Conservation (phyloP, 1,140 invertebrate species). For the Macrotrachela quadricornifera region DNA sequence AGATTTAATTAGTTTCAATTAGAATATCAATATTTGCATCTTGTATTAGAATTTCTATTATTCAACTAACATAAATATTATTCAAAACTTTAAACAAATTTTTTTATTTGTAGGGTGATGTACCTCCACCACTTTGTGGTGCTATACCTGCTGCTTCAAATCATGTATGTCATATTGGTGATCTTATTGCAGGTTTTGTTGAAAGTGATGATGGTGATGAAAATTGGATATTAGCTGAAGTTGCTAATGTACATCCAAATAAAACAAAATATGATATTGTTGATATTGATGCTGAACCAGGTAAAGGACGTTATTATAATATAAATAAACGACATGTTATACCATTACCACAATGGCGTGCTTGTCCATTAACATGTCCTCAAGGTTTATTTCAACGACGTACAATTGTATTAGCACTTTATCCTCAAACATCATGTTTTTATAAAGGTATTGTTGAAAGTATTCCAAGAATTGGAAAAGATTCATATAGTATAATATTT, state of each 20-base stretch:
- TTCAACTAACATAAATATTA: too few species aligned
- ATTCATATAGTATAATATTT: constrained; percentile 80
- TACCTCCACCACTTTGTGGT: too few species aligned
- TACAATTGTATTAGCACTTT: constrained; percentile 73
- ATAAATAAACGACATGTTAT: constrained; percentile 62
- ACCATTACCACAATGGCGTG: constrained; percentile 74
- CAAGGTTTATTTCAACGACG: constrained; percentile 71
- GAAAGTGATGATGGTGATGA: constrained; percentile 54
- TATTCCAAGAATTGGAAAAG: constrained; percentile 47
- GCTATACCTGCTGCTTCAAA: too few species aligned
- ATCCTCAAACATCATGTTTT: constrained; percentile 96
- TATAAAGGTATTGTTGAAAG: constrained; percentile 77
- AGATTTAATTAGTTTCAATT: too few species aligned
- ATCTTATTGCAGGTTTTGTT: too few species aligned
- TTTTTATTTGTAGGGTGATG: too few species aligned
- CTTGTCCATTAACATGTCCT: constrained; percentile 78
- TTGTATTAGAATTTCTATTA: too few species aligned
- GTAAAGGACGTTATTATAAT: constrained; percentile 42
- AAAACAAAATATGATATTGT: constrained; percentile 85
- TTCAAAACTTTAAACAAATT: too few species aligned
- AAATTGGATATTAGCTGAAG: constrained; percentile 93
- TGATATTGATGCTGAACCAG: constrained; percentile 74
- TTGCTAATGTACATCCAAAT: constrained; percentile 56
- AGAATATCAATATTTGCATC: too few species aligned
- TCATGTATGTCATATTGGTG: too few species aligned